Conservation (phyloP, 2,888 invertebrate species). For the Phyllotreta striolata region DNA sequence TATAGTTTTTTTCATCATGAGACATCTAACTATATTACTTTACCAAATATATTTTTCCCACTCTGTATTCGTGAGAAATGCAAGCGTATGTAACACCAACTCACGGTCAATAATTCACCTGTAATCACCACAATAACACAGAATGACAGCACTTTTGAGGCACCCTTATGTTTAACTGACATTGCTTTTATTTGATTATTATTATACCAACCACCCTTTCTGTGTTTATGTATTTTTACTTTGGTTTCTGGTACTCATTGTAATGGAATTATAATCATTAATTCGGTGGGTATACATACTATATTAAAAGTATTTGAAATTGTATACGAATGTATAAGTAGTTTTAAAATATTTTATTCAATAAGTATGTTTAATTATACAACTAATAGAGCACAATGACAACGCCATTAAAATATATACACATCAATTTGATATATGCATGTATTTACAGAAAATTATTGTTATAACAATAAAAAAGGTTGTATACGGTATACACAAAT, state of each 20-base stretch:
- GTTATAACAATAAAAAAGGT: slow-evolving; percentile 15
- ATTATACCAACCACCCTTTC: slow-evolving; percentile 24
- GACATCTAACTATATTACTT: too few relatives aligned
- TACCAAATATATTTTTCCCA: slow-evolving; percentile 3
- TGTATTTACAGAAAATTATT: slow-evolving; percentile 30
- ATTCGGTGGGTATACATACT: slow-evolving; percentile 2
- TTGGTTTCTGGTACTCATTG: not conserved
- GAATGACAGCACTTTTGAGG: slow-evolving; percentile 16
- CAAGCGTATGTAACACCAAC: slow-evolving; percentile 2
- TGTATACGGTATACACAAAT: slow-evolving; percentile 18
- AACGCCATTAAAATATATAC: slow-evolving; percentile 31
- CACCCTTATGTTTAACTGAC: slow-evolving; percentile 18
- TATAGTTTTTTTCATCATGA: too few relatives aligned
- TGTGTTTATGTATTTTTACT: slow-evolving; percentile 3
- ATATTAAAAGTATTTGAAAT: not conserved
- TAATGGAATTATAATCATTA: not conserved
- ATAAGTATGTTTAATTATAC: slow-evolving; percentile 22
- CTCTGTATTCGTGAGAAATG: slow-evolving; percentile 8
- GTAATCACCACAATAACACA: slow-evolving; percentile 19
- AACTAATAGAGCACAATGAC: slow-evolving; percentile 29
- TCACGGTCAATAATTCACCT: slow-evolving; percentile 18
- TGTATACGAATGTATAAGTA: slow-evolving; percentile 9
- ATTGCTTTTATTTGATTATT: slow-evolving; percentile 34
- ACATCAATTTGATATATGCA: slow-evolving; percentile 27
- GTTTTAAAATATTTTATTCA: slow-evolving; percentile 26